Base-by-base conservation (phyloP, 2,888 invertebrate genomes). In the Apamea epomidion region DNA sequence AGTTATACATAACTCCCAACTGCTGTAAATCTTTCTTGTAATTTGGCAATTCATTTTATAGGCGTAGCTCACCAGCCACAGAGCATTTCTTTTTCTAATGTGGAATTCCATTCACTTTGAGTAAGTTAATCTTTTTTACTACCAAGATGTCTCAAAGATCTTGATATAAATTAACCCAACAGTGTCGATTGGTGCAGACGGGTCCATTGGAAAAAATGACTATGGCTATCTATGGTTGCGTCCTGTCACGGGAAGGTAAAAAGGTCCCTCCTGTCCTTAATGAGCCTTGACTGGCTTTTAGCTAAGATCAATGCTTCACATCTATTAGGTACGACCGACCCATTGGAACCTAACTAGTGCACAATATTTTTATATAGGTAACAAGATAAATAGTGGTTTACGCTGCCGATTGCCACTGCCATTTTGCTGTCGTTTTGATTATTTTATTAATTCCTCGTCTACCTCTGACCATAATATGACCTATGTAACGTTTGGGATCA, bases 241-340 rank as follows among this genome's bases (percentile, higher is more conserved):
- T 81, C 37, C 48, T 81, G 74, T 70, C 64, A 75, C 69, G 54
- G 58, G 81, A 76, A 64, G 78, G 83, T 77, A 69, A 81, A 76
- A 70, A 62, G 62, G 78, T 69, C 70, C 58, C 45, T 42, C 67
- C 76, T 74, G 51, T 74, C 60, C 67, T 80, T 87, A 88, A 89
- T 85, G 84, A 83, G 76, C 77, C 54, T 76, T 80, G 87, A 86
- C 87, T 81, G 80, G 86, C 89, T 89, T 89, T 90, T 89, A 88
- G 81, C 29, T 70, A 74, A 80, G 76, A 83, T 78, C 78, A 51
- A 82, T 65, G 58, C 5, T 21, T 68, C 45, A 81, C 60, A 62
- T 69, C 45, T 69, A 32, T 45, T 76, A 16, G 16, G 16, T 37
- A 62, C 62, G 51, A 74, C 32, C n/a, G 8, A 1, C 12, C 58